These are phyloP conservation scores for Gymnothorax javanicus DNA, from an alignment of 2,797 vertebrate species.

Conservation along the genomic window DNA sequence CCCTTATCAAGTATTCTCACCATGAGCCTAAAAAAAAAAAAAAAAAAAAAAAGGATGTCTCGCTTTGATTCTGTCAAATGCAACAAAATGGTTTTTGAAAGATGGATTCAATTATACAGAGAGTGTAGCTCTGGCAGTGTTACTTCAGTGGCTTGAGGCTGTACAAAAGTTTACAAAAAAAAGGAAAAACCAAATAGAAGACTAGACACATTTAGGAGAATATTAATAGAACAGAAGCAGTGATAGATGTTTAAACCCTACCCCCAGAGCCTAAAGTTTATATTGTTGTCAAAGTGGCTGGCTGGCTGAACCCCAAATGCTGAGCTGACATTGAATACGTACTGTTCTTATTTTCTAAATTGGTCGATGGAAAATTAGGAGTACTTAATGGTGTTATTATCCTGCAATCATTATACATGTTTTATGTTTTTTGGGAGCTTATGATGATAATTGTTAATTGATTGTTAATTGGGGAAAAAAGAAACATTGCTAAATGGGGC, in stretches of 20 bases:
- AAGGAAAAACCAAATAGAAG: background rate
- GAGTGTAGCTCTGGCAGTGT: slow-evolving; percentile 27
- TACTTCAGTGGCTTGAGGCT: background rate
- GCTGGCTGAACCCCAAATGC: background rate
- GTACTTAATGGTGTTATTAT: background rate
- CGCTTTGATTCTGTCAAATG: slow-evolving; percentile 10
- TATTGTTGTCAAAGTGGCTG: background rate
- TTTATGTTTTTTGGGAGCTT: too few species aligned
- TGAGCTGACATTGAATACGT: background rate
- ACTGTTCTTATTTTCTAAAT: background rate
- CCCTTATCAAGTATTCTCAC: slow-evolving; percentile 14
- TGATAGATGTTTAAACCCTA: background rate
- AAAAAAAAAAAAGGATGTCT: background rate
- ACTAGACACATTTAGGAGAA: background rate
- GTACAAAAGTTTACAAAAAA: background rate
- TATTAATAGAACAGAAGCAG: background rate
- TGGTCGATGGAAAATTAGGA: background rate
- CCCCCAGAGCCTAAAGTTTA: background rate
- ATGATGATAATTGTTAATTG: too few species aligned
- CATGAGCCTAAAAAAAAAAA: background rate
- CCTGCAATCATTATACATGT: too few species aligned
- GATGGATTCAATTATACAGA: slow-evolving; percentile 47
- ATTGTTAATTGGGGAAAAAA: too few species aligned
- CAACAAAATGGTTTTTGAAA: slow-evolving; percentile 29
- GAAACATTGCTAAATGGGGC: too few species aligned